Percentiles rank a stretch among this genome's conserved stretches.
Evolutionary conservation across 1,140 invertebrate genomes (phyloP).

Genomic region (Lutraria rhynchaena): DNA sequence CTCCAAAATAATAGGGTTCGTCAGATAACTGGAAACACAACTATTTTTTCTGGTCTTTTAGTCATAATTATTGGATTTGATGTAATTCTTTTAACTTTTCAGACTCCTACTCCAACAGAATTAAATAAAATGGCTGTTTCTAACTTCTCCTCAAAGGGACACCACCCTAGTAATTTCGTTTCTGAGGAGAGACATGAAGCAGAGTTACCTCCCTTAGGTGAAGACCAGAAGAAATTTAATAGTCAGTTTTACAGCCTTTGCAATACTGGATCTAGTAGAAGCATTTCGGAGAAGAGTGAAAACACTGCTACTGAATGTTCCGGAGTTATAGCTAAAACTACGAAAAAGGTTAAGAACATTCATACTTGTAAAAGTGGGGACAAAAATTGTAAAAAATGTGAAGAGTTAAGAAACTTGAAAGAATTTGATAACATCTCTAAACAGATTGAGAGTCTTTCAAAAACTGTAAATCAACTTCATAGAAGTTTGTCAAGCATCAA

Average conservation of each 20-base stretch:
- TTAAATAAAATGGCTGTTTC: conserved; percentile 52
- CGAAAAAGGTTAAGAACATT: conserved; percentile 37
- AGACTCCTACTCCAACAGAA: conserved; percentile 14
- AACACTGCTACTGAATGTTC: neutral
- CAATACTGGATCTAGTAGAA: conserved; percentile 70
- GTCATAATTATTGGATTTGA: no score
- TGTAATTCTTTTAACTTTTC: neutral
- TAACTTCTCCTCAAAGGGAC: conserved; percentile 50
- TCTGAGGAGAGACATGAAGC: conserved; percentile 60
- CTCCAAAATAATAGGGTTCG: no score
- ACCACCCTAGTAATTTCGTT: conserved; percentile 42
- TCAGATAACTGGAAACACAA: no score
- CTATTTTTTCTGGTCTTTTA: no score
- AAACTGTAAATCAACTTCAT: conserved; percentile 76
- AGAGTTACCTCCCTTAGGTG: conserved; percentile 55
- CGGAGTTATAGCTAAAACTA: neutral
- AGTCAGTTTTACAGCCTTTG: conserved; percentile 77
- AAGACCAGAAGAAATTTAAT: conserved; percentile 70
- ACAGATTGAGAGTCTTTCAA: conserved; percentile 75
- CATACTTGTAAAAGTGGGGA: conserved; percentile 59
- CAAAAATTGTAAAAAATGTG: conserved; percentile 58
- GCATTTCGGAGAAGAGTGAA: conserved; percentile 54
- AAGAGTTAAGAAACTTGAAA: conserved; percentile 55
- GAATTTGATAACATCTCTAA: conserved; percentile 78
- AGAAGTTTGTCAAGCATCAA: conserved; percentile 75